Conservation (phyloP, 2,113 vertebrate genomes). For the Heterotilapia buettikoferi region DNA sequence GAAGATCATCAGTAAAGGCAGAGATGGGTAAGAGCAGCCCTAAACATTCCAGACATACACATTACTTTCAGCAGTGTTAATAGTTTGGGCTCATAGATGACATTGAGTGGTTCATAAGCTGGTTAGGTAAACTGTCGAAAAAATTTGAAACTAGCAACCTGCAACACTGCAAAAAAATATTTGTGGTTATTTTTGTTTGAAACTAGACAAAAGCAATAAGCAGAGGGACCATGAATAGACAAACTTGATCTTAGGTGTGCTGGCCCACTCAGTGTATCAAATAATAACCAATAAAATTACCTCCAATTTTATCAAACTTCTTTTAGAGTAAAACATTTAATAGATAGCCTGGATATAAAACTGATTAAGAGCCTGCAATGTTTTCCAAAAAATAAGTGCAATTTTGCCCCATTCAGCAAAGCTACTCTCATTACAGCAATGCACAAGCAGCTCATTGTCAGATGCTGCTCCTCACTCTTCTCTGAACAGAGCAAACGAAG, state of each 20-base stretch:
- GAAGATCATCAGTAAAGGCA: slow-evolving; percentile 98
- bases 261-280: neutral
- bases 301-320: neutral
- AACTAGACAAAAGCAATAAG: neutral
- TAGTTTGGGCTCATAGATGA: neutral
- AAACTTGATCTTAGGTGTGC: neutral
- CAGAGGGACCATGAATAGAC: neutral
- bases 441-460: neutral
- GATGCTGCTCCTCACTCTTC: neutral
- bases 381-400: neutral
- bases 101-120: neutral
- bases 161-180: neutral
- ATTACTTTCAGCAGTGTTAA: neutral
- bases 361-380: neutral
- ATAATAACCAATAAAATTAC: neutral
- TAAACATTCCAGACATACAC: neutral
- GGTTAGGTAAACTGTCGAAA: neutral
- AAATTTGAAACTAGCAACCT: neutral
- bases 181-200: neutral
- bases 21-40: slow-evolving; percentile 85
- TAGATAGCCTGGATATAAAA: neutral
- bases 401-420: neutral
- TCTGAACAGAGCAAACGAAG: neutral
- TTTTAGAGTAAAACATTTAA: neutral
- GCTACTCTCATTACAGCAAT: neutral